Percentiles rank a stretch among this genome's conserved stretches.
Conservation (phyloP, 1,140 invertebrate genomes). For the Nilaparvata lugens region DNA sequence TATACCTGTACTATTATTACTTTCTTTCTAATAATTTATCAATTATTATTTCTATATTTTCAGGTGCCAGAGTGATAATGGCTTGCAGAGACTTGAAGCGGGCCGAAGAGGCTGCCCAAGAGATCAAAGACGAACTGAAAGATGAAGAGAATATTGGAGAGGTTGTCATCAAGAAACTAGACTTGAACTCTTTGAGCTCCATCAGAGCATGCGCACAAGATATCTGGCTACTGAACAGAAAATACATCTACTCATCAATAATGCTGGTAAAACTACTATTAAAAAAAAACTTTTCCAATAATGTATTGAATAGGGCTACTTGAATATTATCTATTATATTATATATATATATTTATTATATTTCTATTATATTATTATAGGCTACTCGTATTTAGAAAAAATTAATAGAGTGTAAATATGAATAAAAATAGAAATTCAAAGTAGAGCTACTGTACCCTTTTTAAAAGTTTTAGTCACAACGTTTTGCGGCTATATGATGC, state of each 20-base stretch:
- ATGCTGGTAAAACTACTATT: conserved; percentile 46
- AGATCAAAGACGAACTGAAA: conserved; percentile 36
- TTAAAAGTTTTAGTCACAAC: too few species aligned
- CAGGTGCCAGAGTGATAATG: conserved; percentile 47
- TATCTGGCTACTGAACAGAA: conserved; percentile 46
- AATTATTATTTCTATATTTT: not conserved
- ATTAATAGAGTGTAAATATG: not conserved
- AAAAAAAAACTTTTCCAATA: too few species aligned
- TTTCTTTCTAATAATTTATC: too few species aligned
- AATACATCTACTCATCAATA: conserved; percentile 69
- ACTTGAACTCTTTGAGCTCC: conserved; percentile 61
- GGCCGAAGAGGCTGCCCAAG: conserved; percentile 38
- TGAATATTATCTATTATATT: conserved; percentile 3
- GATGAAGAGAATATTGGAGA: conserved; percentile 43
- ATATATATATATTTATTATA: not conserved
- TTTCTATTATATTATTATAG: not conserved
- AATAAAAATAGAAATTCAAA: not conserved
- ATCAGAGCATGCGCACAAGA: conserved; percentile 57
- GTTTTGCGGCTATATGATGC: too few species aligned
- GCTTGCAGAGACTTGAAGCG: conserved; percentile 50
- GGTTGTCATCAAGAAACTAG: conserved; percentile 48
- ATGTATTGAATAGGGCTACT: too few species aligned
- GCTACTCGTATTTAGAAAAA: too few species aligned
- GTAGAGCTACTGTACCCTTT: too few species aligned
- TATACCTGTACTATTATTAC: too few species aligned